Percentiles rank a stretch among this genome's conserved stretches.
These are phyloP conservation scores for Charadrius vociferus DNA, from an alignment of 2,113 vertebrate genomes.

Conservation along the genomic window DNA sequence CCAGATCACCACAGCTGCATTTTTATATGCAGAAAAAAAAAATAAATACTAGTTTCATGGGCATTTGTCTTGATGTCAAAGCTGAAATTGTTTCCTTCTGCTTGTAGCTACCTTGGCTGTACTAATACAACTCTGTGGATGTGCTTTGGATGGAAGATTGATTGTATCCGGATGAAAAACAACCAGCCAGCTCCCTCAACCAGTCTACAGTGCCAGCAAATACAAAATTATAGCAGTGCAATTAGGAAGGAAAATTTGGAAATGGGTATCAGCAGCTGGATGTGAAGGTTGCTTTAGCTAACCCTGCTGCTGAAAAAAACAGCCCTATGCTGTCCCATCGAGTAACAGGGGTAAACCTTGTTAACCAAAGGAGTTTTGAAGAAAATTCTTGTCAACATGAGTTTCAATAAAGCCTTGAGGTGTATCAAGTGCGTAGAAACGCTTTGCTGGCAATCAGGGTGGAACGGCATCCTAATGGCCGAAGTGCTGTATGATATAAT, in stretches of 20 bases:
- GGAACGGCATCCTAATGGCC: neutral
- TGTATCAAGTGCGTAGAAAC: neutral
- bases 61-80: neutral
- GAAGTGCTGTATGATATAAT: neutral
- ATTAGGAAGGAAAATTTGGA: neutral
- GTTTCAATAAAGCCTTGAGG: neutral
- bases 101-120: neutral
- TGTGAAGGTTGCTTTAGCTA: neutral
- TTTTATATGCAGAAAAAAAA: neutral
- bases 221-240: neutral
- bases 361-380: neutral
- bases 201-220: neutral
- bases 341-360: neutral
- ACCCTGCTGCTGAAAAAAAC: neutral
- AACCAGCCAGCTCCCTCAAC: neutral
- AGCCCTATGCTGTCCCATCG: neutral
- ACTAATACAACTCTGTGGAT: neutral
- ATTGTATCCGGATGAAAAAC: neutral
- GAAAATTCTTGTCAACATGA: neutral
- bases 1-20: neutral
- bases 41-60: neutral
- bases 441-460: neutral
- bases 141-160: neutral
- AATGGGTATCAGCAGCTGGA: neutral
- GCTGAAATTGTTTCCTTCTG: neutral